Base-by-base conservation (phyloP, 2,113 vertebrate species). In the Ibidorhyncha struthersii region DNA sequence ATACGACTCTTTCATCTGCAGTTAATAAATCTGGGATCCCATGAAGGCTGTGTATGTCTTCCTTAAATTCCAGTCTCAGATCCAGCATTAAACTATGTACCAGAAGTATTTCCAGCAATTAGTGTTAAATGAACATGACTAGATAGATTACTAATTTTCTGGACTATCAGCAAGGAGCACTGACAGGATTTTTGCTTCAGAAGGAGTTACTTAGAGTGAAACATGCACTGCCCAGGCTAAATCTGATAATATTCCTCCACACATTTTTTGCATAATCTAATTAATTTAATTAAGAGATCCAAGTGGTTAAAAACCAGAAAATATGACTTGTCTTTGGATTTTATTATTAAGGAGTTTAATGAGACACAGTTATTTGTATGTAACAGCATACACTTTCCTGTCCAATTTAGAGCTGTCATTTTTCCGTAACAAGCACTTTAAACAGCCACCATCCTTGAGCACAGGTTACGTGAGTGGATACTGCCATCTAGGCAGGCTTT, bases 401-500 rank as follows among this genome's bases (percentile, higher is more conserved):
- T 70, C 38, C 83, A 52, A 11, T 79, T 67, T 49, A 87, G 86
- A 89, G 71, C 21, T 65, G 13, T 41, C 32, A 58, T 90, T 94
- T 86, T 74, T 66, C 52, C 10, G 0, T 25, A 90, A 41, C 36
- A 78, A 0, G 0, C 25, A 27, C 41, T 72, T 77, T 27, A 11
- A 86, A 58, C 53, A 78, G 71, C 50, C 3, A 7, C 74, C 74
- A 80, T 61, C 62, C 76, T 22, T 23, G 53, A 94, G 85, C 69
- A 45, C 14, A 91, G 69, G 83, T 97, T 97, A 47, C 1, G 1
- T 53, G 96, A 95, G 90, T 43, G 47, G 88, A 96, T 62, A 43
- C 93, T 97, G 97, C 97, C 97, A 98, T 94, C 97, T 98, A 97
- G 97, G 80, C 91, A 96, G 62, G 49, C 23, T 82, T 91, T 38